Conservation (phyloP, 2,888 invertebrate genomes). For the Agrochola lota region DNA sequence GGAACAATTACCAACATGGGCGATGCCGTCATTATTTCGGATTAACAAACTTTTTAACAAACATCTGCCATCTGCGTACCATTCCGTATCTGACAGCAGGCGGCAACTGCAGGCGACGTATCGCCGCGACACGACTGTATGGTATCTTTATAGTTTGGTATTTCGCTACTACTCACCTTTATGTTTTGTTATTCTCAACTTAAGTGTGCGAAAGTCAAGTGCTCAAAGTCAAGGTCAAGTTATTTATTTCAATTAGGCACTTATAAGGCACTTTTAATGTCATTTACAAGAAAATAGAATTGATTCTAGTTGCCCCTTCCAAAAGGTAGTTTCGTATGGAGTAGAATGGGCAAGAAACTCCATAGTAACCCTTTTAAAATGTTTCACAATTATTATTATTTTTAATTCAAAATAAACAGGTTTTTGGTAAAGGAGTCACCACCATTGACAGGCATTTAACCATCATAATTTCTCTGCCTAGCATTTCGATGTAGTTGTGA, state of each 20-base stretch:
- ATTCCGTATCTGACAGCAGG: no score
- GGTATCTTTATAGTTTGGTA: no score
- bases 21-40: neutral
- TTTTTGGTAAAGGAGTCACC: neutral
- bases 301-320: neutral
- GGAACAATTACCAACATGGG: neutral
- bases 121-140: no score
- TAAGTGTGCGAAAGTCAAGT: no score
- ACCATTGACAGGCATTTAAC: neutral
- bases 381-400: no score
- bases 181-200: no score
- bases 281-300: neutral
- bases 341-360: neutral
- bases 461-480: neutral
- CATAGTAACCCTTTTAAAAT: neutral
- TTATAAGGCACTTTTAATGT: neutral
- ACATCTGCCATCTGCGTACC: no score
- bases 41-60: neutral
- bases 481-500: neutral
- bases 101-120: no score
- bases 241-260: neutral
- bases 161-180: no score
- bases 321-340: neutral
- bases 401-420: neutral
- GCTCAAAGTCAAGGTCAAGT: no score